These are phyloP conservation scores for Eleutherodactylus coqui DNA, from an alignment of 2,797 vertebrate species.

Conservation along the genomic window DNA sequence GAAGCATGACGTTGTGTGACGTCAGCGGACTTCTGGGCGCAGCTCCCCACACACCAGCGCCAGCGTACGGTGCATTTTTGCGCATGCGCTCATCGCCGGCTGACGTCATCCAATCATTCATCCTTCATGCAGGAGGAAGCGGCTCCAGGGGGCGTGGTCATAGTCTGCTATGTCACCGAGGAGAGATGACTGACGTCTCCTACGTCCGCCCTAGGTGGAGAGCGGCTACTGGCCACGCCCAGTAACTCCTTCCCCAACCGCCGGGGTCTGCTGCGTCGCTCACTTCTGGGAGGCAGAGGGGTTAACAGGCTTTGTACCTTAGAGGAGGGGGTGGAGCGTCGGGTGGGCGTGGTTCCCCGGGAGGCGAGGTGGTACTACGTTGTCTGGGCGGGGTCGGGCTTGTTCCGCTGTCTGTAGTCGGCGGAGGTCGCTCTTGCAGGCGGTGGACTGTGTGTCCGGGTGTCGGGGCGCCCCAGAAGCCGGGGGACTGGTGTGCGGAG, in stretches of 20 bases:
- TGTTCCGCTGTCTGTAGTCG: constrained; percentile 46
- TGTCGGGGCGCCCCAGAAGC: not conserved
- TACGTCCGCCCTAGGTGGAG: too few species aligned
- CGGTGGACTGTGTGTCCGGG: constrained; percentile 13
- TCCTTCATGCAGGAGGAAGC: not conserved
- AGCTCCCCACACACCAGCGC: not conserved
- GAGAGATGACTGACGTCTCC: not conserved
- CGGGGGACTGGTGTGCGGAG: not conserved
- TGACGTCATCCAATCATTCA: constrained; percentile 42
- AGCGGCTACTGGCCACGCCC: too few species aligned
- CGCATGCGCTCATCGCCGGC: not conserved
- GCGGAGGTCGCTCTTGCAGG: constrained; percentile 23
- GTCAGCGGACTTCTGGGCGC: too few species aligned
- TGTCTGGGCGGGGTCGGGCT: constrained; percentile 30
- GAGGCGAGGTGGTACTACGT: not conserved
- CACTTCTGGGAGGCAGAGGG: not conserved
- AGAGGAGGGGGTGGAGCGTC: not conserved
- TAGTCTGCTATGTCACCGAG: not conserved
- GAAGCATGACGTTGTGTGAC: too few species aligned
- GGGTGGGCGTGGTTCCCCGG: not conserved
- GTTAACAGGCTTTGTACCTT: not conserved
- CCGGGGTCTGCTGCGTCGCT: not conserved
- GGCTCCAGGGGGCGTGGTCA: not conserved
- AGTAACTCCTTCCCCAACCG: not conserved
- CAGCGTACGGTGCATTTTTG: not conserved